These are phyloP conservation scores for Apodemus sylvaticus DNA, from an alignment of 2,113 vertebrate species.

Conservation along the genomic window DNA sequence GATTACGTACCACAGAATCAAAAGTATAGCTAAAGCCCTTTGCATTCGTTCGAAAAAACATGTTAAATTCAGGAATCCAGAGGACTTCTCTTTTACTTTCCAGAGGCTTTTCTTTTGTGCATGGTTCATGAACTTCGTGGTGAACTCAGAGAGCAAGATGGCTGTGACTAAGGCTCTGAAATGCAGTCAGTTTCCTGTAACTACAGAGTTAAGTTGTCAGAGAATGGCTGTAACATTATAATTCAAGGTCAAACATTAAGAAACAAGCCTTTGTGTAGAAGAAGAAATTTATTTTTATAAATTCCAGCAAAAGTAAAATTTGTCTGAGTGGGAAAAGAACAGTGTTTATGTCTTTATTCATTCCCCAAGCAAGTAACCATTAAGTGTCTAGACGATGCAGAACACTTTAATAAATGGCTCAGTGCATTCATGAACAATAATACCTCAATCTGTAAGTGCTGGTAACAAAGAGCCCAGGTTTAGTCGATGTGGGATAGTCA, in stretches of 20 bases:
- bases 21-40: neutral
- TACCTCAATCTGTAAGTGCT: neutral
- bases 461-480: neutral
- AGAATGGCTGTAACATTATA: neutral
- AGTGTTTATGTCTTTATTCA: neutral
- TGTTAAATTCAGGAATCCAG: slow-evolving; percentile 17
- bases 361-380: neutral
- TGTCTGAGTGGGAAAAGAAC: neutral
- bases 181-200: neutral
- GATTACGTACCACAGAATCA: slow-evolving; percentile 14
- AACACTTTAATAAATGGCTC: neutral
- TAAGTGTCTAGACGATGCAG: neutral
- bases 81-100: neutral
- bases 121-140: neutral
- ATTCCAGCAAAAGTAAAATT: neutral
- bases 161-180: neutral
- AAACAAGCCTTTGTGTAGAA: neutral
- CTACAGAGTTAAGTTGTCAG: neutral
- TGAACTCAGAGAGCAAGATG: neutral
- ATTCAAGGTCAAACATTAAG: neutral
- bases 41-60: neutral
- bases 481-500: neutral
- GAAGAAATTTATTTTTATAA: neutral
- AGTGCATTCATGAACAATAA: neutral
- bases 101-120: neutral